Conservation (phyloP, 2,888 invertebrate genomes). For the Chirona hameri region DNA sequence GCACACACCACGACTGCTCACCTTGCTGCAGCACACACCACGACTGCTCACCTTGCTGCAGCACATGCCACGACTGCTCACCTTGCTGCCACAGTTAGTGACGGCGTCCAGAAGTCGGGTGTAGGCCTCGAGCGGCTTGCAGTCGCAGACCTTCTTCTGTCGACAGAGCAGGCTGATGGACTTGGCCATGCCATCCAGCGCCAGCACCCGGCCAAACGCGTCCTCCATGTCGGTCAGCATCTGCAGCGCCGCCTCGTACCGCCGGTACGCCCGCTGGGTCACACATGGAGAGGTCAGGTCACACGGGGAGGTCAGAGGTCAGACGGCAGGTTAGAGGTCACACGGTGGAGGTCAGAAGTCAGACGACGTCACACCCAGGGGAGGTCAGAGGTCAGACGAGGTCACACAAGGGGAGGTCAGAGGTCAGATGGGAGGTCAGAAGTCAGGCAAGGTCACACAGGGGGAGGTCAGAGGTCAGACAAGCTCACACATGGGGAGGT, state of each 20-base stretch:
- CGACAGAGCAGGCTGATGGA: slow-evolving; percentile 53
- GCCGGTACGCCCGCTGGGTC: slow-evolving; percentile 64
- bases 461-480: neutral
- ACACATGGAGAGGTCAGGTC: slow-evolving; percentile 2
- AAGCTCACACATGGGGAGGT: neutral
- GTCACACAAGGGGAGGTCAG: neutral
- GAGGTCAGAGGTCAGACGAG: too few species aligned
- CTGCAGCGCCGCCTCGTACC: slow-evolving; percentile 83
- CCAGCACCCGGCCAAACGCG: slow-evolving; percentile 81
- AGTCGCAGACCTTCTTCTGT: slow-evolving; percentile 81
- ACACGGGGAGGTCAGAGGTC: neutral
- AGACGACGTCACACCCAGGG: neutral
- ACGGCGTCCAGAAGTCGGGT: slow-evolving; percentile 77
- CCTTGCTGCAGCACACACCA: too few species aligned
- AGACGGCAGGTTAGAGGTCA: neutral
- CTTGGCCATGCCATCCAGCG: slow-evolving; percentile 77
- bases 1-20: too few species aligned
- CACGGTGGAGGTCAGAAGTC: neutral
- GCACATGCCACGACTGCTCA: slow-evolving; percentile 45
- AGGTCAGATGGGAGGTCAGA: neutral
- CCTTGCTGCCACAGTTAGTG: slow-evolving; percentile 81
- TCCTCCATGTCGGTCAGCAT: slow-evolving; percentile 72
- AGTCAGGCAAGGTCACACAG: too few species aligned
- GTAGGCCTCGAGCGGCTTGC: slow-evolving; percentile 79
- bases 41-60: too few species aligned